These are phyloP conservation scores for Crax fasciolata DNA, from an alignment of 2,797 vertebrate genomes.

Conservation along the genomic window DNA sequence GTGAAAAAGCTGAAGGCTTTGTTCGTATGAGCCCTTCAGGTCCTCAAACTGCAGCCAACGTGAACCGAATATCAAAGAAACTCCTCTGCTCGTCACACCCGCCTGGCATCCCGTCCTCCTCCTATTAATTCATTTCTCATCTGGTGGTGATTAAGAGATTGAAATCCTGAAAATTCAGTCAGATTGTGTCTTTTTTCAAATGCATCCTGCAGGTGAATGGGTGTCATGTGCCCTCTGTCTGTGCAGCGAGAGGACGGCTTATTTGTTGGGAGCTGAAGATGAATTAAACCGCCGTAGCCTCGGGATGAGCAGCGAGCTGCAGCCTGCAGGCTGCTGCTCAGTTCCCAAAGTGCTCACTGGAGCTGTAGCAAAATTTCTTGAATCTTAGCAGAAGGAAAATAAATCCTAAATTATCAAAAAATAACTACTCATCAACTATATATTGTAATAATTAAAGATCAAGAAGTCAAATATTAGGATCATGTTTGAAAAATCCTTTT, in stretches of 20 bases:
- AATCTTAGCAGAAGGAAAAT: not conserved
- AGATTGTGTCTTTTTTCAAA: not conserved
- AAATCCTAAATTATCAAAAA: not conserved
- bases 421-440: accelerated
- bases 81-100: not conserved
- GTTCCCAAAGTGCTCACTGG: not conserved
- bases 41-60: not conserved
- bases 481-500: not conserved
- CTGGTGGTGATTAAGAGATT: not conserved
- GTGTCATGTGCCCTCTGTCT: not conserved
- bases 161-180: not conserved
- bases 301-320: not conserved
- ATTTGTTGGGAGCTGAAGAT: not conserved
- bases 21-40: not conserved
- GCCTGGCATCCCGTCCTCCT: not conserved
- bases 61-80: not conserved
- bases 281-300: not conserved
- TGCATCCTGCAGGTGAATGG: not conserved
- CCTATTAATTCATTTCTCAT: not conserved
- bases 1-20: not conserved
- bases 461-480: not conserved
- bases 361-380: not conserved
- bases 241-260: not conserved
- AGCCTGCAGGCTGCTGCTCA: not conserved
- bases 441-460: not conserved